Percentiles rank a stretch among this genome's conserved stretches.
Evolutionary conservation across 2,888 invertebrate genomes (phyloP).

Genomic region (Prosopocoilus inquinatus): DNA sequence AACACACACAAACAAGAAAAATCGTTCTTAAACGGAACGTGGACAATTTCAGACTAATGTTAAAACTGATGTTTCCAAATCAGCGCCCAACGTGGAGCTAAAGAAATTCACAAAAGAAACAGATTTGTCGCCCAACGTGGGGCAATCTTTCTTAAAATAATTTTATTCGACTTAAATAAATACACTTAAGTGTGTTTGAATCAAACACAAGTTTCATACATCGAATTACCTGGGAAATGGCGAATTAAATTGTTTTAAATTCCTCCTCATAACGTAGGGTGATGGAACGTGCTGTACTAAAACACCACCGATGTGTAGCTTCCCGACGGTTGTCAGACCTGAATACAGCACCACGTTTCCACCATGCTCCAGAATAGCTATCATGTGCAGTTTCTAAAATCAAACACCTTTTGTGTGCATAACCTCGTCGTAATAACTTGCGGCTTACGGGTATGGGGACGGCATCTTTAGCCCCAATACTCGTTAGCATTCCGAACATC

Average conservation of each 20-base stretch:
- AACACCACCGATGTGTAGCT: constrained; percentile 76
- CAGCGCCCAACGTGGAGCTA: too few species aligned
- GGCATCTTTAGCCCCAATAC: constrained; percentile 81
- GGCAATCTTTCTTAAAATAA: too few species aligned
- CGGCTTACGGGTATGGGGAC: constrained; percentile 66
- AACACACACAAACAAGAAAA: too few species aligned
- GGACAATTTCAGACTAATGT: too few species aligned
- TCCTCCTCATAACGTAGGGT: constrained; percentile 51
- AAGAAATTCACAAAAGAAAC: too few species aligned
- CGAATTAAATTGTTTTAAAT: constrained; percentile 49
- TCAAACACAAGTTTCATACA: too few species aligned
- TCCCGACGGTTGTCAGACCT: constrained; percentile 77
- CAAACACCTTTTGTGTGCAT: background rate
- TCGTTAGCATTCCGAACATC: constrained; percentile 71
- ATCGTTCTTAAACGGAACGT: too few species aligned
- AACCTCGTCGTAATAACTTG: background rate
- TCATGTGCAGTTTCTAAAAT: constrained; percentile 70
- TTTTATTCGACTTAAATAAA: too few species aligned
- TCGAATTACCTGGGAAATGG: constrained; percentile 57
- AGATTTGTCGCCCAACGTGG: too few species aligned
- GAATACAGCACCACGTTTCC: constrained; percentile 82
- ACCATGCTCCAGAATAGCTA: constrained; percentile 76
- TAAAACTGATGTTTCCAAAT: too few species aligned
- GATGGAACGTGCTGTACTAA: constrained; percentile 57
- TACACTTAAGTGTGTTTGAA: too few species aligned